Evolutionary conservation across 2,888 invertebrate species (phyloP), one percentile per base, ranked within the genome.

Genomic region (Brassicogethes aeneus): DNA sequence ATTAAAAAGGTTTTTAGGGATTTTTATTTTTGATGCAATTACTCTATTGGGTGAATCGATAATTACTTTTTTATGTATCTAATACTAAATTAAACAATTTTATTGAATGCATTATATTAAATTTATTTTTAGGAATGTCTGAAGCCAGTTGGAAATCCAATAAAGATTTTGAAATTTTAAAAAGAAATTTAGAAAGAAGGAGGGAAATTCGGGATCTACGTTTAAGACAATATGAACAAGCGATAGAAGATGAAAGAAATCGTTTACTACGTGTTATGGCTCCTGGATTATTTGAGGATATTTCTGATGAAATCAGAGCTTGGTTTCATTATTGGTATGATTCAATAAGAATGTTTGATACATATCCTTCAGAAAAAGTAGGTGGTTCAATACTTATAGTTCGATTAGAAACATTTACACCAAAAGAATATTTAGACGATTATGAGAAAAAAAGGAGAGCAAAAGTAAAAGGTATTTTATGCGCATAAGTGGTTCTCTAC

Each of bases 311-410:
- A 69, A 77, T 89, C 41, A 71, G 82, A 42, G 76, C 79, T 55
- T 88, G 87, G 87, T 81, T 85, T 57, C 60, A 71, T 35, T 69
- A 76, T 40, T 85, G 82, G 80, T 80, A 82, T 65, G 62, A 64
- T 31, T 60, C 62, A 42, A 61, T 70, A 1, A 70, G 71, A 16
- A 65, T 71, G 36, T 85, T 88, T 58, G 86, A 87, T 45, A 79
- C 80, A 47, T 83, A 76, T 60, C 88, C 89, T 36, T 77, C 77
- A 44, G 76, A 76, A 23, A 77, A 79, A 23, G 76, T 80, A 61
- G 88, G 88, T 3, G 89, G 88, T 2, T 75, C 66, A 1, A 54
- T 77, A 37, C 56, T 80, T 35, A 69, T 82, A 8, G 72, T 75
- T 1, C 67, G 68, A 44, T 77, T 79, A 7, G 71, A 80, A 58